Base-by-base conservation (phyloP, 2,888 invertebrate species). In the Yponomeuta evonymella region DNA sequence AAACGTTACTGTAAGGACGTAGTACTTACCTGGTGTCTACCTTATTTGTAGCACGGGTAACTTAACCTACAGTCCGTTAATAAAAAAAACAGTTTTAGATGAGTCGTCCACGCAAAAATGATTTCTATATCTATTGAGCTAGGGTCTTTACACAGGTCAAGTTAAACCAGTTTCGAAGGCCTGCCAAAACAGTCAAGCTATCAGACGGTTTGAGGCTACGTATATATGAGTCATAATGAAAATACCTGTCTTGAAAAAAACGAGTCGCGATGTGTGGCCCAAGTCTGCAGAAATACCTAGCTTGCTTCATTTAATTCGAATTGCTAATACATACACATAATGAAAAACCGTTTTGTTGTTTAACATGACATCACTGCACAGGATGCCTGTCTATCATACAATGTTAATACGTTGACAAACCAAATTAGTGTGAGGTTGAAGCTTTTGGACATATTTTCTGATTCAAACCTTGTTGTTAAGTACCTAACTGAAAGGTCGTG, bases 331-430 rank as follows among this genome's bases (percentile, higher is more conserved):
- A 58, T 12, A 58, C 12, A 23, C 1, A 23, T 23, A 23, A 58
- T 58, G 51, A 58, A 58, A 58, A 58, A 58, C 51, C 51, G 51
- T 58, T 58, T 58, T 58, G 51, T 58, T 58, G 15, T 58, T 8
- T 58, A 58, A 58, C 15, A 58, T 58, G 51, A 58, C 51, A 58
- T 58, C 51, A 58, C 51, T 58, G 51, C 51, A 58, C 51, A 58
- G 51, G 51, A 58, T 58, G 51, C 15, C 51, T 51, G 51, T 51
- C 51, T 51, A 51, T 51, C 51, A 51, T 51, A 51, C 51, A 51
- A 36, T 36, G 36, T 36, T 0, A 36, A 4, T 36, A 5, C 4
- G 43, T 43, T 43, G 43, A 43, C 43, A 43, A 43, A 43, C 43
- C 43, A 8, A 33, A 33, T 33, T 33, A 33, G 1, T 36, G 36